Base-by-base conservation (phyloP, 2,113 vertebrate species). In the Atractosteus spatula region DNA sequence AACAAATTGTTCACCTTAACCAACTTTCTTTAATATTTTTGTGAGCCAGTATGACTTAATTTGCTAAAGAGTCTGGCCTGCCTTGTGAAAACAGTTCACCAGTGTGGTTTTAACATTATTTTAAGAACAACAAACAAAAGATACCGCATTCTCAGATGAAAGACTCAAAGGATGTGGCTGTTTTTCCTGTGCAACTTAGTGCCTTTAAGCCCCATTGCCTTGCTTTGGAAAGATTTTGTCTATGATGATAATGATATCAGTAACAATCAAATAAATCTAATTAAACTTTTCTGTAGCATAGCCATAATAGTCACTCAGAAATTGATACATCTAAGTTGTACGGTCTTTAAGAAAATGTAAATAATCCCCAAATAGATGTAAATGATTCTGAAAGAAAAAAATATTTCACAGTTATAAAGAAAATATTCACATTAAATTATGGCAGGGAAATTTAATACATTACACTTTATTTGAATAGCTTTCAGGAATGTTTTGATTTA, bases 1-100 rank as follows among this genome's bases (percentile, higher is more conserved):
- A 45, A 54, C 29, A 66, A 41, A 17, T 55, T 65, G 51, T 55
- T 66, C 41, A 16, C 71, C 29, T 66, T 55, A 57, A 45, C 64
- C 55, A 55, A 29, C 65, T 66, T 41, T 41, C 59, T 66, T 72
- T 16, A 66, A 66, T 66, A 64, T 42, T 64, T 56, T 63, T 43
- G 51, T 13, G 8, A 65, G 62, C 61, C 71, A 57, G 54, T 5
- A 44, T 14, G 67, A 41, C 17, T 41, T n/a, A 29, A 17, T 13
- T 72, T 41, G 51, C 51, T 66, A 54, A 29, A 66, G 0, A 7
- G 29, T 56, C 11, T 55, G 17, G 44, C 14, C 13, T 11, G 62
- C 10, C 51, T 51, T 56, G 41, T 13, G 44, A 41, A 66, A 66
- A 57, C 51, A 57, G 63, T 62, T 72, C 62, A 66, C 66, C 10